Evolutionary conservation across 1,140 invertebrate genomes (phyloP), one percentile per base, ranked within the genome.

Genomic region (Stratiolaelaps scimitus): DNA sequence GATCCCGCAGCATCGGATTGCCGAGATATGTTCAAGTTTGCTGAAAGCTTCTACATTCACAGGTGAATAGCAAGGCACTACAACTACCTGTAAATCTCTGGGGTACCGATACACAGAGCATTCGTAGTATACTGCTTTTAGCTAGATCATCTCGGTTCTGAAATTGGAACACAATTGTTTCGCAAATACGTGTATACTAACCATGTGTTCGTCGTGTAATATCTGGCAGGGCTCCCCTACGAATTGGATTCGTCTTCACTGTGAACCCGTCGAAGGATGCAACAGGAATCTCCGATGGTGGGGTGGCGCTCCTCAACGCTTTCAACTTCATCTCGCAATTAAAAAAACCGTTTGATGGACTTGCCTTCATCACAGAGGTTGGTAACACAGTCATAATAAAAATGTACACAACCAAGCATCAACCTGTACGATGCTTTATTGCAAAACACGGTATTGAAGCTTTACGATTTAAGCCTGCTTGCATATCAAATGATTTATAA

Each of bases 1-100:
- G 88, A 98, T 78, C 92, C 92, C 7, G 78, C 85, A 1, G 82
- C 83, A n/a, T 74, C 78, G 20, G 76, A 81, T 23, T 82, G 85
- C 1, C 80, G 81, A 48, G 82, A 85, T 34, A 75, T 97, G 2
- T 75, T 98, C 34, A 85, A 88, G 76, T 79, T 96, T 68, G 84
- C 86, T 1, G 91, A 97, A 78, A 92, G 91, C 1, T 87, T 98
- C 72, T 84, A 91, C 68, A 81, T 88, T 43, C 91, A 98, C 75
- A 84, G 43, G 29, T 26, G 19, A 46, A 43, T 53, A 20, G 67
- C 45, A 26, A 26, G 15, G 88, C 88, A 1, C 76, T 91, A 20
- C 79, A 47, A n/a, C 19, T 43, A 30, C 47, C 44, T 45, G n/a
- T n/a, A n/a, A n/a, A n/a, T n/a, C n/a, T n/a, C n/a, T n/a, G n/a